Evolutionary conservation across 2,113 vertebrate genomes (phyloP).

Genomic region (Panurus biarmicus): DNA sequence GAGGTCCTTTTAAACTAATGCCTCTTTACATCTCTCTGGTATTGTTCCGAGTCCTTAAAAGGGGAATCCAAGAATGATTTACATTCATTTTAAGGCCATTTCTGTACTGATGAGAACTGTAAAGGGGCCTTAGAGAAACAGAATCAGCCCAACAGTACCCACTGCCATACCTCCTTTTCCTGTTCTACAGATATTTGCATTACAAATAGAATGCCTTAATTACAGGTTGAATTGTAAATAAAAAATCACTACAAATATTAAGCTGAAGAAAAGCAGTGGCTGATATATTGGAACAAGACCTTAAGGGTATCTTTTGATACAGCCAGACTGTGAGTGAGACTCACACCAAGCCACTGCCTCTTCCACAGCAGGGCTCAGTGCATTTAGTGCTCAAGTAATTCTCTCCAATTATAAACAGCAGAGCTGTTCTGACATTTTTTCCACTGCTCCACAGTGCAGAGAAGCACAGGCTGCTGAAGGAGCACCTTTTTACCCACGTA

Average conservation of each 20-base stretch:
- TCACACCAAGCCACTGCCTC: not conserved
- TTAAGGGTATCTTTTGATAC: not conserved
- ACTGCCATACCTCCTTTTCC: not conserved
- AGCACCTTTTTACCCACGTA: not conserved
- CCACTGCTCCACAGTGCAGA: not conserved
- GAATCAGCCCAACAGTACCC: not conserved
- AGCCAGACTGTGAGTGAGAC: not conserved
- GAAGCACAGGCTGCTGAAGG: not conserved
- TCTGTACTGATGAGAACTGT: not conserved
- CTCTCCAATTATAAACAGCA: not conserved
- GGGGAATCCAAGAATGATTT: not conserved
- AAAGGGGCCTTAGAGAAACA: slow-evolving; percentile 5
- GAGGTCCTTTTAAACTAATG: not conserved
- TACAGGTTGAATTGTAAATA: slow-evolving; percentile 34
- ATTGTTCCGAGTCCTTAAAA: not conserved
- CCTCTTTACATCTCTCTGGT: not conserved
- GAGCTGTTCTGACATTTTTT: not conserved
- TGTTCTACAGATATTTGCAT: not conserved
- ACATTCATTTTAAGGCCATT: not conserved
- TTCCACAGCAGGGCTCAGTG: not conserved
- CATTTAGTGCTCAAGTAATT: not conserved
- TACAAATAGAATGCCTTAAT: slow-evolving; percentile 35
- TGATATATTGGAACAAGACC: not conserved
- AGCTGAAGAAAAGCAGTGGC: not conserved
- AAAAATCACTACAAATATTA: slow-evolving; percentile 35